Base-by-base conservation (phyloP, 1,140 invertebrate genomes). In the Drosophila arizonae region DNA sequence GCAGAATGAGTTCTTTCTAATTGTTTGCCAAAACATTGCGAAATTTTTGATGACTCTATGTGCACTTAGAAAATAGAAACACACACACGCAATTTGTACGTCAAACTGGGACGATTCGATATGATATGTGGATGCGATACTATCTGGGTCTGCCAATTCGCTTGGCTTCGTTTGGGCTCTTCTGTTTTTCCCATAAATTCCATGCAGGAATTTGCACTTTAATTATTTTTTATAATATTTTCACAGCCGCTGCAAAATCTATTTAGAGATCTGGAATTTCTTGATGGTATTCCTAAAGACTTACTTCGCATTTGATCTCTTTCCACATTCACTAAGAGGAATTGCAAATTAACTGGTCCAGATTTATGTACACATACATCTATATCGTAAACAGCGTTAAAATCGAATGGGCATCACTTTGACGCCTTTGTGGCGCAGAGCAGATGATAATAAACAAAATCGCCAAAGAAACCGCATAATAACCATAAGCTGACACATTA, bases 171-270 rank as follows among this genome's bases (percentile, higher is more conserved):
- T 69, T 84, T 52, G 28, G 11, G 26, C 36, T 26, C 62, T 79
- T 73, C 82, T 82, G 80, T 52, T 81, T 75, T 81, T 76, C 57
- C n/a, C 67, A 81, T 81, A 68, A 61, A 68, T 46, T 41, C 15
- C 56, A 68, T 84, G 64, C 72, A 67, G 39, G 52, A 73, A 73
- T 75, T 76, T 72, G 67, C 62, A 61, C 48, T 65, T 57, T 28
- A 28, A 24, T 58, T 50, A 43, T 36, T 60, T 50, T 50, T 6
- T 51, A n/a, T 51, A 57, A 57, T 33, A 60, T 48, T 33, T 63
- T 39, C 6, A 24, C 43, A 62, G 39, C 26, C 56, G 57, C 41
- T 70, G 60, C 72, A 64, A 64, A 70, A 74, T 57, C 39, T 62
- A 73, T 69, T 45, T 62, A 61, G 26, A 33, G 50, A 46, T 46